phyloP scores from a whole-genome alignment of 2,113 vertebrate genomes.

The Sceloporus tristichus region DNA sequence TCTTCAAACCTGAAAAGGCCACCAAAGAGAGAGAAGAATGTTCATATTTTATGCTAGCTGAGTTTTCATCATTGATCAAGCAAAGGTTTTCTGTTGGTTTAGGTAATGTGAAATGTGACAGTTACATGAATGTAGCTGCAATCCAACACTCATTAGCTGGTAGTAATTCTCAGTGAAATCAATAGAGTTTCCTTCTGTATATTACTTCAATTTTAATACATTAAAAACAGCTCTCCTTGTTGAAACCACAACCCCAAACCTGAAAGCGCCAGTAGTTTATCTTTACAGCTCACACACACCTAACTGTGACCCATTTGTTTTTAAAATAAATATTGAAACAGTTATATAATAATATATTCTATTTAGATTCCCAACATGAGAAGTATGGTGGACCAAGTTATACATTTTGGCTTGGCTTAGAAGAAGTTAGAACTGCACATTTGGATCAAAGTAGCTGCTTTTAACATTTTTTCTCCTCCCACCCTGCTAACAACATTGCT shows the following conservation, averaged over 20 bases:
- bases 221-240: constrained; percentile 46
- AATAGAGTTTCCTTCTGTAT: neutral
- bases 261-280: constrained; percentile 47
- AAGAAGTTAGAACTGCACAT: constrained; percentile 34
- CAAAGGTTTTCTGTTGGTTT: constrained; percentile 47
- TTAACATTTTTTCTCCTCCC: neutral
- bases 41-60: constrained; percentile 43
- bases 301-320: constrained; percentile 52
- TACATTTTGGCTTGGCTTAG: constrained; percentile 21
- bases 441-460: constrained; percentile 6
- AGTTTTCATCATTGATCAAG: constrained; percentile 44
- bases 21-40: constrained; percentile 47
- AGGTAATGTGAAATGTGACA: constrained; percentile 35
- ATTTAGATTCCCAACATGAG: neutral
- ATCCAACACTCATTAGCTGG: neutral
- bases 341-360: constrained; percentile 54
- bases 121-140: constrained; percentile 39
- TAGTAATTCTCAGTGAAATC: neutral
- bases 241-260: constrained; percentile 46
- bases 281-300: constrained; percentile 37
- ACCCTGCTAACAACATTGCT: constrained; percentile 18
- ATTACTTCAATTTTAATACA: constrained; percentile 45
- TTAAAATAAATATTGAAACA: constrained; percentile 46
- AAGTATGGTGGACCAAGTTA: constrained; percentile 21
- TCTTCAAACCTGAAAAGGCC: constrained; percentile 57